Conservation (phyloP, 2,113 vertebrate genomes). For the Axis porcinus region DNA sequence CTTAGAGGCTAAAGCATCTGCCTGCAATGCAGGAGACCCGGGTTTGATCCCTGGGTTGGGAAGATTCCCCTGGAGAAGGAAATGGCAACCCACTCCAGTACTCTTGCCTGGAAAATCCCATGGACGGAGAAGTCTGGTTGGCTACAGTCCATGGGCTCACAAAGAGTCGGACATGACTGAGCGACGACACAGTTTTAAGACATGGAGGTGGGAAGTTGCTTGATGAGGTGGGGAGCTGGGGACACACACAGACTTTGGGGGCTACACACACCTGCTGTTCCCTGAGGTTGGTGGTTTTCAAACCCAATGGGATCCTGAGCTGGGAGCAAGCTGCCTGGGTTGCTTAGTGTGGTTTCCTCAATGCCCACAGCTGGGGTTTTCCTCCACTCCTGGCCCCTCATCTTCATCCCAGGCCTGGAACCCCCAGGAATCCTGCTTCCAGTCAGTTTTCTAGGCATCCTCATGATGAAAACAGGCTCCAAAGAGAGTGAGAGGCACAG, state of each 20-base stretch:
- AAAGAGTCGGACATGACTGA: too few species aligned
- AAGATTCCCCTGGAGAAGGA: too few species aligned
- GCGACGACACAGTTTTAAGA: too few species aligned
- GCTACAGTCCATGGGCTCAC: too few species aligned
- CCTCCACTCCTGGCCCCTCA: not conserved
- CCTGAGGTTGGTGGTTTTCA: rapidly evolving
- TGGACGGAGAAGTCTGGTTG: too few species aligned
- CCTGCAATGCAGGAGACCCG: too few species aligned
- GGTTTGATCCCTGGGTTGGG: too few species aligned
- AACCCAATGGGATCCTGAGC: rapidly evolving
- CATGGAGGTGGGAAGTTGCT: too few species aligned
- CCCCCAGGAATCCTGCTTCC: not conserved
- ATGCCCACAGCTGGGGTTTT: not conserved
- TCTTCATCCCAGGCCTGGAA: not conserved
- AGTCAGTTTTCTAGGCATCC: rapidly evolving
- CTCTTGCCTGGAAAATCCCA: too few species aligned
- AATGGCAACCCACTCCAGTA: too few species aligned
- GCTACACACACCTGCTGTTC: too few species aligned
- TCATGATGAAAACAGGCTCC: not conserved
- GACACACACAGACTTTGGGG: not conserved
- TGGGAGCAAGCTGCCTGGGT: rapidly evolving
- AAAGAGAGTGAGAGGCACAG: not conserved
- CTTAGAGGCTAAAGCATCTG: too few species aligned
- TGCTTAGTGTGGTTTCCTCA: rapidly evolving
- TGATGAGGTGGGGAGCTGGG: rapidly evolving